Conservation (phyloP, 2,888 invertebrate genomes). For the Elysia crispata region DNA sequence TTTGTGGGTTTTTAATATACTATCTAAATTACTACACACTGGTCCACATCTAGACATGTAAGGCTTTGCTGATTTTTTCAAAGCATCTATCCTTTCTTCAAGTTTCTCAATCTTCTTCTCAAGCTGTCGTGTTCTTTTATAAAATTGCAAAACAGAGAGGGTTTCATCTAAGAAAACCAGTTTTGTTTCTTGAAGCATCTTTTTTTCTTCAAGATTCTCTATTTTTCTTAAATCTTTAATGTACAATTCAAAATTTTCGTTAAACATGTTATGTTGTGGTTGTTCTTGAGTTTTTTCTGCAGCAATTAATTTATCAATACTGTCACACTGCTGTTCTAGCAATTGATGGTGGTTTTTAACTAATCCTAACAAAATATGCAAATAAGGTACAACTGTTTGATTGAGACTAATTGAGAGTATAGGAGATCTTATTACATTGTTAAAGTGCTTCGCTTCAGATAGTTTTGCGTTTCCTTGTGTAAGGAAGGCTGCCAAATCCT, state of each 20-base stretch:
- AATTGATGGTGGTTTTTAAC: constrained; percentile 1
- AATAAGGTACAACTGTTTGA: constrained; percentile 20
- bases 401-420: not conserved
- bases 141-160: not conserved
- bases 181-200: not conserved
- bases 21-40: constrained; percentile 14
- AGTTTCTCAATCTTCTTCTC: constrained; percentile 2
- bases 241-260: not conserved
- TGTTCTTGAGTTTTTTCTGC: not conserved
- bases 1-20: not conserved
- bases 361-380: not conserved
- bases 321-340: constrained; percentile 1
- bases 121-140: not conserved
- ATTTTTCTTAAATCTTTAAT: constrained; percentile 10
- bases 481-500: no score
- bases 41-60: constrained; percentile 11
- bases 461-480: no score
- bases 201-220: constrained; percentile 1
- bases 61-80: not conserved
- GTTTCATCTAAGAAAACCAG: constrained; percentile 1
- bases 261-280: not conserved
- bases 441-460: not conserved
- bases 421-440: constrained; percentile 5
- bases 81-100: not conserved
- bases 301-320: constrained; percentile 14